Conservation (phyloP, 1,140 invertebrate species). For the Brachionus plicatilis region DNA sequence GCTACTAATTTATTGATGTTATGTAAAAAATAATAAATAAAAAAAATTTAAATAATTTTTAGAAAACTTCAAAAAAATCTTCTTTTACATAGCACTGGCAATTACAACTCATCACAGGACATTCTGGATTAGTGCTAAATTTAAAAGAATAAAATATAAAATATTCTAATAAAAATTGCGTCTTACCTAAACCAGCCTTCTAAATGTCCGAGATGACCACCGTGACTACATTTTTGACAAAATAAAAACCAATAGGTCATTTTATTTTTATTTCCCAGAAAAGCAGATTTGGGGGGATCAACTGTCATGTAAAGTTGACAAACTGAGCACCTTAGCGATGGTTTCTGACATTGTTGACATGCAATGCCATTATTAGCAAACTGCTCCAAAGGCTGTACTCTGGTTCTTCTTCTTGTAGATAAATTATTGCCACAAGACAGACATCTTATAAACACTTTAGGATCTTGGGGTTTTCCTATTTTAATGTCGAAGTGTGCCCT, state of each 20-base stretch:
- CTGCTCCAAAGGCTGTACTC: background rate
- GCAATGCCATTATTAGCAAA: slow-evolving; percentile 22
- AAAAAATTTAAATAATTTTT: background rate
- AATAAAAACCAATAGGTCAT: slow-evolving; percentile 34
- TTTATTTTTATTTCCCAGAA: background rate
- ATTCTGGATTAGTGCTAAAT: slow-evolving; percentile 23
- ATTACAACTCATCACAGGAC: slow-evolving; percentile 34
- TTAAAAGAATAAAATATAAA: background rate
- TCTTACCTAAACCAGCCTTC: slow-evolving; percentile 16
- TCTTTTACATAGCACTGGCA: slow-evolving; percentile 31
- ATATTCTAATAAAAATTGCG: background rate
- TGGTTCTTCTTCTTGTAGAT: background rate
- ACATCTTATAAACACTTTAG: background rate
- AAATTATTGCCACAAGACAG: slow-evolving; percentile 17
- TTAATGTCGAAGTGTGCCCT: slow-evolving; percentile 6
- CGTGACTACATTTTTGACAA: slow-evolving; percentile 39
- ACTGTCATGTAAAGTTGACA: slow-evolving; percentile 33
- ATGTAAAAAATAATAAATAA: background rate
- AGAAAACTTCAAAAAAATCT: background rate
- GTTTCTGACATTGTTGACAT: slow-evolving; percentile 32
- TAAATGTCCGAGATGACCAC: slow-evolving; percentile 26
- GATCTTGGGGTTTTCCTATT: background rate
- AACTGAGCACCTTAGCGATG: background rate
- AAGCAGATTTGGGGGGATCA: slow-evolving; percentile 28
- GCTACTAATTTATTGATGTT: background rate